Percentiles rank a stretch among this genome's conserved stretches.
These are phyloP conservation scores for Hemicordylus capensis DNA, from an alignment of 2,113 vertebrate species.

Conservation along the genomic window DNA sequence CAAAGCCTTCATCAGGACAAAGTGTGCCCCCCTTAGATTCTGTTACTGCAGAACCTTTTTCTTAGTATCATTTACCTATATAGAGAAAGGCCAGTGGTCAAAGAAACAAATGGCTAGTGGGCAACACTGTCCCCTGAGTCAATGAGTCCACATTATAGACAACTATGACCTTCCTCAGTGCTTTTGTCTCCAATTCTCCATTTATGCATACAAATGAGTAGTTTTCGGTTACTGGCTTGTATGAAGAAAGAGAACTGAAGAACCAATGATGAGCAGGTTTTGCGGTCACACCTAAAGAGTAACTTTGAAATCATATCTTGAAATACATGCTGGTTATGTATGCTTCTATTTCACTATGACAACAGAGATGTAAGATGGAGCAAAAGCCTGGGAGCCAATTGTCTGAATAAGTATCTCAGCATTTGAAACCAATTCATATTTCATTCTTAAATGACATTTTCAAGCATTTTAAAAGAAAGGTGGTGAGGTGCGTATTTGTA, in stretches of 20 bases:
- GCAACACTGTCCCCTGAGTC: not conserved
- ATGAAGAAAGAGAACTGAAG: not conserved
- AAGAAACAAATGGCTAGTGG: not conserved
- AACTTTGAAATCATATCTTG: not conserved
- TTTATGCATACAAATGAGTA: not conserved
- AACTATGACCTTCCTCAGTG: not conserved
- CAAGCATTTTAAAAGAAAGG: not conserved
- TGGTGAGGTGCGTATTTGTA: not conserved
- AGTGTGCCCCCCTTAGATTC: not conserved
- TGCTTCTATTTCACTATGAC: not conserved
- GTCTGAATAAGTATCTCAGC: not conserved
- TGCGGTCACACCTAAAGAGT: not conserved
- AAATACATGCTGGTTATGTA: not conserved
- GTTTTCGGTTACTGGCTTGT: not conserved
- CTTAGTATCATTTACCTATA: not conserved
- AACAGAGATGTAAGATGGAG: not conserved
- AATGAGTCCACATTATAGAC: not conserved
- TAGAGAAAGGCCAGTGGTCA: not conserved
- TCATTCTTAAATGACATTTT: not conserved
- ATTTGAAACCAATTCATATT: not conserved
- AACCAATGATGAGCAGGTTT: too few relatives aligned
- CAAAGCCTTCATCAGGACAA: not conserved
- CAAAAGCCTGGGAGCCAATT: not conserved
- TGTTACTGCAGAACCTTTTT: too few relatives aligned
- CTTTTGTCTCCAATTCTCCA: not conserved